Conservation (phyloP, 2,888 invertebrate species). For the Drosophila meridionalis region DNA sequence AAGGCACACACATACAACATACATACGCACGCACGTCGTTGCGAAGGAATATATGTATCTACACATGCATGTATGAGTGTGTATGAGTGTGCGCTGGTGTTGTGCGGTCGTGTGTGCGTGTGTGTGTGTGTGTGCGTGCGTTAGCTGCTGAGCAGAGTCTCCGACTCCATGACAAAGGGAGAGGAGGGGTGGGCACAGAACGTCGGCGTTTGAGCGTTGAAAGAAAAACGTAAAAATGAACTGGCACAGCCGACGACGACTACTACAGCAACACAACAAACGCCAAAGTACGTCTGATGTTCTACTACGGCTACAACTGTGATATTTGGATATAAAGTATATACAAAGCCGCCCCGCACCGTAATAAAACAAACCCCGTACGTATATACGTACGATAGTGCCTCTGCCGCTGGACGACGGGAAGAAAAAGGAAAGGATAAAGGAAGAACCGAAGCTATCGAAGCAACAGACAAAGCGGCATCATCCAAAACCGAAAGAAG, state of each 20-base stretch:
- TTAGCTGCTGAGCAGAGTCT: slow-evolving; percentile 60
- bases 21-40: slow-evolving; percentile 70
- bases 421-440: slow-evolving; percentile 34
- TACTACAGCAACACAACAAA: slow-evolving; percentile 35
- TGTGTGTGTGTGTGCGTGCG: slow-evolving; percentile 43
- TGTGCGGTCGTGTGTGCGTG: slow-evolving; percentile 53
- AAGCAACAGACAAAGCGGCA: slow-evolving; percentile 65
- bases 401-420: slow-evolving; percentile 48
- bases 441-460: slow-evolving; percentile 36
- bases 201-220: slow-evolving; percentile 61
- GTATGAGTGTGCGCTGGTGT: slow-evolving; percentile 59
- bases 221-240: slow-evolving; percentile 68
- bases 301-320: slow-evolving; percentile 62
- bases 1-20: slow-evolving; percentile 67
- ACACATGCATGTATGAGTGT: slow-evolving; percentile 55
- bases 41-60: slow-evolving; percentile 72
- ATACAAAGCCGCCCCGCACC: slow-evolving; percentile 52
- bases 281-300: slow-evolving; percentile 53
- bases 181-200: slow-evolving; percentile 44
- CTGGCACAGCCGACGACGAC: slow-evolving; percentile 58
- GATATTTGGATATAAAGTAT: slow-evolving; percentile 63
- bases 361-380: slow-evolving; percentile 44
- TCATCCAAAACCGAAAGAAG: slow-evolving; percentile 51
- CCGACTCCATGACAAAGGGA: slow-evolving; percentile 36
- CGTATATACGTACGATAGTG: slow-evolving; percentile 22